A percentile compares a stretch with the other conserved stretches of the same genome.
Conservation (phyloP, 2,797 vertebrate species). For the Allobates femoralis region DNA sequence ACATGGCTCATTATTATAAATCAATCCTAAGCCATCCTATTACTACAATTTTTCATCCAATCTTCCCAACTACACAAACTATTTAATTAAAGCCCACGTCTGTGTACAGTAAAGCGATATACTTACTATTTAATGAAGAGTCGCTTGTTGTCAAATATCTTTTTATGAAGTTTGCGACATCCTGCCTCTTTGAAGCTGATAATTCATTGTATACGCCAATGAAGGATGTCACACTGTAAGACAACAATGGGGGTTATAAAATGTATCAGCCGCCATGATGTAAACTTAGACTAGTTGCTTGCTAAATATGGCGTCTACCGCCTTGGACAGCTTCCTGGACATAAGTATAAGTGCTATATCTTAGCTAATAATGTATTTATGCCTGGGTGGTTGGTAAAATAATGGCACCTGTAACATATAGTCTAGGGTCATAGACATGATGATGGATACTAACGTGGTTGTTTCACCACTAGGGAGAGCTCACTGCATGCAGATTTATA, state of each 20-base stretch:
- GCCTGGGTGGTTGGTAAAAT: too few relatives aligned
- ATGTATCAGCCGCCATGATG: background rate
- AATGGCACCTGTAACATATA: too few relatives aligned
- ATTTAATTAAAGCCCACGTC: background rate
- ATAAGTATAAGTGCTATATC: too few relatives aligned
- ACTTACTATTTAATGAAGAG: background rate
- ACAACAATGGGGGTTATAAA: slow-evolving; percentile 14
- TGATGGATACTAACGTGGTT: too few relatives aligned
- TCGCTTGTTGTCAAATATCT: slow-evolving; percentile 26
- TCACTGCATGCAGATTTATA: too few relatives aligned
- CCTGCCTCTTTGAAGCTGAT: slow-evolving; percentile 34
- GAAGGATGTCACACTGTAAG: slow-evolving; percentile 52
- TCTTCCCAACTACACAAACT: background rate
- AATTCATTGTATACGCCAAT: background rate
- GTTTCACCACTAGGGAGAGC: too few relatives aligned
- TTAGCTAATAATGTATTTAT: too few relatives aligned
- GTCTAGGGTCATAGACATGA: too few relatives aligned
- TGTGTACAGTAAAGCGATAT: background rate
- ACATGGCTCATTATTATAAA: background rate
- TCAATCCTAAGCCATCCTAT: too few relatives aligned
- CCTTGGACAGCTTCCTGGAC: background rate
- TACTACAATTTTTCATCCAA: too few relatives aligned
- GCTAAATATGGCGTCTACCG: background rate
- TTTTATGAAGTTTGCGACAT: slow-evolving; percentile 51
- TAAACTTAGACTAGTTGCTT: background rate